Conservation (phyloP, 2,888 invertebrate genomes). For the Cryptus armator region DNA sequence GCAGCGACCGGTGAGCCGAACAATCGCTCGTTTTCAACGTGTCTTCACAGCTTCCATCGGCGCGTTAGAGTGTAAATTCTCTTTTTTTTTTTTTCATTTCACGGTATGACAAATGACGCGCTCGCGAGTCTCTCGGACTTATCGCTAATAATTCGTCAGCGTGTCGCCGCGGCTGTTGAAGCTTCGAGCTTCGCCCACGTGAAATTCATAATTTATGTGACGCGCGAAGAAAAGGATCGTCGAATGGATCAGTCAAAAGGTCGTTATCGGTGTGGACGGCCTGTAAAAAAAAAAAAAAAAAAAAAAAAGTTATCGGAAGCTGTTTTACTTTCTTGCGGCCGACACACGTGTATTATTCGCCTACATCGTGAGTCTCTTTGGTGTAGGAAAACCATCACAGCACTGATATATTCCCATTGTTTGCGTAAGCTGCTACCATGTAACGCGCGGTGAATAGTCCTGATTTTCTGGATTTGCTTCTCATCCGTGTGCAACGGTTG, state of each 20-base stretch:
- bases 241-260: conserved; percentile 57
- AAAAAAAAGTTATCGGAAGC: conserved; percentile 51
- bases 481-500: neutral
- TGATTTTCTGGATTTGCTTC: neutral
- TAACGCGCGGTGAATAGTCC: neutral
- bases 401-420: too few relatives aligned
- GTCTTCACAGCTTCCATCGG: conserved; percentile 54
- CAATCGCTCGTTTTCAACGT: conserved; percentile 67
- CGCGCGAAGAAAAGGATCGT: conserved; percentile 41
- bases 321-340: conserved; percentile 4
- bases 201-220: conserved; percentile 61
- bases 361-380: neutral
- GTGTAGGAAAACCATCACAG: neutral
- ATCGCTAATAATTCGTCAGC: conserved; percentile 68
- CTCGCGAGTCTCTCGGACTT: conserved; percentile 50
- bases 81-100: conserved; percentile 28
- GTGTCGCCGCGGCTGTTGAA: conserved; percentile 36
- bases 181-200: conserved; percentile 53
- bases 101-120: conserved; percentile 66
- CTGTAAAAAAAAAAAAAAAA: conserved; percentile 21
- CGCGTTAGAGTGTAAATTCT: conserved; percentile 38
- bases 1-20: conserved; percentile 43
- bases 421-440: neutral
- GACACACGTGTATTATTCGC: neutral
- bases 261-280: conserved; percentile 36